Evolutionary conservation across 2,113 vertebrate species (phyloP).

Genomic region (Lasiurus cinereus): DNA sequence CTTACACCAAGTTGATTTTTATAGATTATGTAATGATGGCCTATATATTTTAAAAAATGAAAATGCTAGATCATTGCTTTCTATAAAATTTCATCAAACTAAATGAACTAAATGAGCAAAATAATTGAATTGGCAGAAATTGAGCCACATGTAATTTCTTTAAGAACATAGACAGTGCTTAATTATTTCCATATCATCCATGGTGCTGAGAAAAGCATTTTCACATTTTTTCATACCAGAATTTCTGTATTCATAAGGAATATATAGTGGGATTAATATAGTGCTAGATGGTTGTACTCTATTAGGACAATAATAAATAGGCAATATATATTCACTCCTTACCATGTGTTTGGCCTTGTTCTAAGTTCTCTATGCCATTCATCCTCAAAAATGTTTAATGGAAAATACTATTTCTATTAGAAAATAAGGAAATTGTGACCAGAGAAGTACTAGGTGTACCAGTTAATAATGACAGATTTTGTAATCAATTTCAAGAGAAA

Average conservation of each 20-base stretch:
- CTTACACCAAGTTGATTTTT: constrained; percentile 43
- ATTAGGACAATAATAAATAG: neutral
- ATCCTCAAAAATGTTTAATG: neutral
- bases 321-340: neutral
- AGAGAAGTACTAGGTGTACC: neutral
- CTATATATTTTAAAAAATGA: constrained; percentile 29
- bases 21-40: constrained; percentile 48
- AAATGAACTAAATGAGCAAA: constrained; percentile 46
- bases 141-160: constrained; percentile 57
- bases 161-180: constrained; percentile 44
- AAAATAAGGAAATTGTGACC: neutral
- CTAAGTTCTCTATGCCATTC: neutral
- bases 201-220: neutral
- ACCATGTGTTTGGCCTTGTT: neutral
- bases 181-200: constrained; percentile 50
- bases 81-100: constrained; percentile 17
- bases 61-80: constrained; percentile 45
- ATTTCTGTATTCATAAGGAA: neutral
- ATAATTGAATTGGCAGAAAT: constrained; percentile 66
- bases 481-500: no score
- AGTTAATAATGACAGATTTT: no score
- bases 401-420: neutral
- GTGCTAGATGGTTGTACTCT: neutral
- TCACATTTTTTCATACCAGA: neutral
- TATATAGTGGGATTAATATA: neutral